Conservation (phyloP, 1,140 invertebrate genomes). For the Parapsyche elsis region DNA sequence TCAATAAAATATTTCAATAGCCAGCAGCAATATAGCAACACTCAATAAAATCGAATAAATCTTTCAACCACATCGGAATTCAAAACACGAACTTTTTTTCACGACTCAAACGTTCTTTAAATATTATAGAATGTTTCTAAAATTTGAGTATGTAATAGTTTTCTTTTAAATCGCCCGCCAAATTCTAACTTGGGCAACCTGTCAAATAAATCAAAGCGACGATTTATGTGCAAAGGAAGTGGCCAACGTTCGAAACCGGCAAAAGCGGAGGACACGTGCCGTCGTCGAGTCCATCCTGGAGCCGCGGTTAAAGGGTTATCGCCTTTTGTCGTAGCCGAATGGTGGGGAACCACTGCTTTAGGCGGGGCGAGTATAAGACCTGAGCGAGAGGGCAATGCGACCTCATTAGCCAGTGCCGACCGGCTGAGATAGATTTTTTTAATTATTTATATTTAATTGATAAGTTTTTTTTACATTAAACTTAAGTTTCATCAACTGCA, state of each 20-base stretch:
- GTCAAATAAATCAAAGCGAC: conserved; percentile 1
- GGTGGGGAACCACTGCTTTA: conserved; percentile 17
- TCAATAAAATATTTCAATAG: no score
- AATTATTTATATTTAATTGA: background rate
- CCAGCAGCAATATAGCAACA: no score
- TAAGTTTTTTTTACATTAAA: no score
- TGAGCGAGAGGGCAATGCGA: conserved; percentile 36
- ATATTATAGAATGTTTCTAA: background rate
- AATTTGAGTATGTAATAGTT: background rate
- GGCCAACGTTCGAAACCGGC: no score
- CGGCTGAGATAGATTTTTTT: background rate
- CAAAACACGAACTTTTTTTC: no score
- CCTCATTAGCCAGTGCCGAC: conserved; percentile 24
- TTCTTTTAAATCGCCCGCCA: background rate
- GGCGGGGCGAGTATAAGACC: conserved; percentile 41
- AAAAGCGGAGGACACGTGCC: background rate
- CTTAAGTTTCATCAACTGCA: background rate
- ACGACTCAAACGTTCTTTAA: background rate
- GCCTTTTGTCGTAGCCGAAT: conserved; percentile 1
- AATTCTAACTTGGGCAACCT: background rate
- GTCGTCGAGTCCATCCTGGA: background rate
- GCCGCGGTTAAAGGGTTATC: conserved; percentile 28
- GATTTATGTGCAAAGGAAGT: no score
- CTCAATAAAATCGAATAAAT: no score
- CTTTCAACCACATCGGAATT: no score